Percentiles rank a stretch among this genome's conserved stretches.
These are phyloP conservation scores for Nephila pilipes DNA, from an alignment of 1,140 invertebrate species.

Conservation along the genomic window DNA sequence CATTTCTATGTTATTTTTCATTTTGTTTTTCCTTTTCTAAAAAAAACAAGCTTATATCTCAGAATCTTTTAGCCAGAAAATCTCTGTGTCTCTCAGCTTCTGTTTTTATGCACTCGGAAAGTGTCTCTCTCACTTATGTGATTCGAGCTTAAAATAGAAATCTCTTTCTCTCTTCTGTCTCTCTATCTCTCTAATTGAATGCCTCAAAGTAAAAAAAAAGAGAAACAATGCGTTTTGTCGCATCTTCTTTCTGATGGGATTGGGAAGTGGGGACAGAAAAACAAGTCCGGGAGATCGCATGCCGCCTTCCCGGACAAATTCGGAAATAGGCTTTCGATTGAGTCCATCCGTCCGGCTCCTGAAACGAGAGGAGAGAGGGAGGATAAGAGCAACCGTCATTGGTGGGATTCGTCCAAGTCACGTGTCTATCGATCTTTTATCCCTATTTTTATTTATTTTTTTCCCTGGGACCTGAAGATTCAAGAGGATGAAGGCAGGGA, in stretches of 20 bases:
- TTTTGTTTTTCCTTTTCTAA: background rate
- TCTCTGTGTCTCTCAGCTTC: background rate
- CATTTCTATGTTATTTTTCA: too few relatives aligned
- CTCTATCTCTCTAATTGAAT: background rate
- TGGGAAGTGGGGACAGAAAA: background rate
- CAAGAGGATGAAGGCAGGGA: background rate
- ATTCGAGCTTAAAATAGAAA: background rate
- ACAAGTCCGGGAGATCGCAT: background rate
- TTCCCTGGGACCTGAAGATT: background rate
- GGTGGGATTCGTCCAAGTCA: background rate
- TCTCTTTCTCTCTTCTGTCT: background rate
- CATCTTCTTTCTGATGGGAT: background rate
- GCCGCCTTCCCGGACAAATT: background rate
- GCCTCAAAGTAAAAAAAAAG: background rate
- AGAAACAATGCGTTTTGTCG: background rate
- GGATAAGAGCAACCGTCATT: background rate
- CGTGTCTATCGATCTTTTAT: slow-evolving; percentile 13
- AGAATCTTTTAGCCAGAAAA: background rate
- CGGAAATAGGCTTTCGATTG: slow-evolving; percentile 19
- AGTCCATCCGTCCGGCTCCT: background rate
- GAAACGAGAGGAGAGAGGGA: background rate
- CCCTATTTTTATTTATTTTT: background rate
- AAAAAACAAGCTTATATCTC: background rate
- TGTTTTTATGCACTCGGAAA: background rate
- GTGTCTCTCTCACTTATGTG: background rate